Percentiles rank a stretch among this genome's conserved stretches.
These are phyloP conservation scores for Sialis lutaria DNA, from an alignment of 2,888 invertebrate species.

Conservation along the genomic window DNA sequence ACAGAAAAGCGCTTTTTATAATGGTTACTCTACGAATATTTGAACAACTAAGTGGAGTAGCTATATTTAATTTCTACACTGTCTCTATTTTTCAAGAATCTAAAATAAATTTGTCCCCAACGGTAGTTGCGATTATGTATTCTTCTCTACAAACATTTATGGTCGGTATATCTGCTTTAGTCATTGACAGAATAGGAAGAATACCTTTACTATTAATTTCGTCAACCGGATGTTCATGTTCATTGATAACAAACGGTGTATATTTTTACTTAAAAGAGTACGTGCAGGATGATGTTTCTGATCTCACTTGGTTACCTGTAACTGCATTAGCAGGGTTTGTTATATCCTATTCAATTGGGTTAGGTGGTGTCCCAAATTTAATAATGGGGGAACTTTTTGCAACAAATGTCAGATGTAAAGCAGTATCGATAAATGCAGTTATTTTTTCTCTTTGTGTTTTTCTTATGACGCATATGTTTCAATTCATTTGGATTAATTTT, in stretches of 20 bases:
- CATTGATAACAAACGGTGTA: constrained; percentile 23
- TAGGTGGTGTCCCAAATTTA: constrained; percentile 32
- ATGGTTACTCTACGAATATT: constrained; percentile 6
- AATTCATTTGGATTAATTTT: constrained; percentile 32
- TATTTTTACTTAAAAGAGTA: constrained; percentile 4
- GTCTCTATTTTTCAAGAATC: constrained; percentile 39
- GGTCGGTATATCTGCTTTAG: constrained; percentile 32
- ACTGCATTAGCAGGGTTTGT: constrained; percentile 29
- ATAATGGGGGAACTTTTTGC: constrained; percentile 36
- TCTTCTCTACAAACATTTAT: constrained; percentile 39
- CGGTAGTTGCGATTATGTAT: constrained; percentile 37
- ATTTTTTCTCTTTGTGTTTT: constrained; percentile 29
- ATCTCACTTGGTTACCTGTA: constrained; percentile 29
- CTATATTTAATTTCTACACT: constrained; percentile 42
- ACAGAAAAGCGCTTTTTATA: constrained; percentile 9
- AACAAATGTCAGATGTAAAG: constrained; percentile 32
- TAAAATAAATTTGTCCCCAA: constrained; percentile 27
- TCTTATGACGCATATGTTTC: constrained; percentile 28
- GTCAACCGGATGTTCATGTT: constrained; percentile 24
- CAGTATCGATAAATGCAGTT: constrained; percentile 33
- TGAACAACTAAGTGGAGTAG: constrained; percentile 18
- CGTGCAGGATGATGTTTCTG: constrained; percentile 14
- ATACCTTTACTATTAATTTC: constrained; percentile 42
- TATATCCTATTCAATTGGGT: constrained; percentile 29
- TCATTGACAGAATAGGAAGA: constrained; percentile 46